A percentile compares a stretch with the other conserved stretches of the same genome.
phyloP scores from a whole-genome alignment of 2,888 invertebrate species.

The Patella depressa region DNA sequence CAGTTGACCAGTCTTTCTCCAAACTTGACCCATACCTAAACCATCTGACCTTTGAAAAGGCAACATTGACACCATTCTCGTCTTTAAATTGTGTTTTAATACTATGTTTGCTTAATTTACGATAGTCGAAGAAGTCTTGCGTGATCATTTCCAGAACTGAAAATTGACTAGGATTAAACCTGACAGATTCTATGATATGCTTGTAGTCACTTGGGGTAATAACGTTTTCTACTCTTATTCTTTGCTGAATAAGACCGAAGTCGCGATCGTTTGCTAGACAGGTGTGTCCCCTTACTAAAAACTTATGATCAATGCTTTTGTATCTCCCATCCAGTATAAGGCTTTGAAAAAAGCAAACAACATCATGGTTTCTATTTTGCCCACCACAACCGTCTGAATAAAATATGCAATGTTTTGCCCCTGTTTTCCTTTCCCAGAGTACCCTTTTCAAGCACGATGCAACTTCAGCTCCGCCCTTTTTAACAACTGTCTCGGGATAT shows the following conservation, averaged over 20 bases:
- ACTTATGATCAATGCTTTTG: background rate
- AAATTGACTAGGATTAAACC: conserved; percentile 9
- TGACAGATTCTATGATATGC: background rate
- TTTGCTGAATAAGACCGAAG: background rate
- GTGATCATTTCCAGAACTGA: background rate
- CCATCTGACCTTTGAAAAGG: conserved; percentile 12
- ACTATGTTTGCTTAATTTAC: conserved; percentile 1
- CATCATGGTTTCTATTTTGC: conserved; percentile 2
- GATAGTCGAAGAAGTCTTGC: conserved; percentile 5
- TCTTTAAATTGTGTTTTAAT: background rate
- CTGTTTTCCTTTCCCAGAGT: background rate
- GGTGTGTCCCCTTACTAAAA: background rate
- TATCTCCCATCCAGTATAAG: background rate
- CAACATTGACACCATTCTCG: conserved; percentile 16
- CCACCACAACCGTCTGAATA: background rate
- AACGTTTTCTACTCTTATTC: background rate
- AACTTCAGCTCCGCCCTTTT: conserved; percentile 14
- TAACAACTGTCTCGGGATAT: conserved; percentile 17
- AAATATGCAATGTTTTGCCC: background rate
- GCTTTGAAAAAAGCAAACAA: background rate
- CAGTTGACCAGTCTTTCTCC: conserved; percentile 11
- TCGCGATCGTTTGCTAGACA: background rate
- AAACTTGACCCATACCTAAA: conserved; percentile 16
- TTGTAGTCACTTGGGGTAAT: background rate
- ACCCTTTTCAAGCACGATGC: background rate